Evolutionary conservation across 2,888 invertebrate genomes (phyloP).

Genomic region (Trachelus stipa): DNA sequence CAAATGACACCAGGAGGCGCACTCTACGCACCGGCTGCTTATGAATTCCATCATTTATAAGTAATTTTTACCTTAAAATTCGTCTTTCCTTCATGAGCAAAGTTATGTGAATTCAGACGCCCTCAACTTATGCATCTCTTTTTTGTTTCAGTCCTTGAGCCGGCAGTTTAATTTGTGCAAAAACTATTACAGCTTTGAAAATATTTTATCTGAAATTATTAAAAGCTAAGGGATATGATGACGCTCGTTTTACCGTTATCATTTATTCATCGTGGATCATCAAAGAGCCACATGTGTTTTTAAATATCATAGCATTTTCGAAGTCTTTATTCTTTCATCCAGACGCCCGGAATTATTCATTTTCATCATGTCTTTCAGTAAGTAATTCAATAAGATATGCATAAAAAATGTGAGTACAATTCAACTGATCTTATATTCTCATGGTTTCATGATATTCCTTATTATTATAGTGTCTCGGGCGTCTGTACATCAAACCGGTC

Average conservation of each 20-base stretch:
- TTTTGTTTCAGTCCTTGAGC: background rate
- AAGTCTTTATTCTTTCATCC: background rate
- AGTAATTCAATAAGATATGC: background rate
- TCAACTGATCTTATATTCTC: background rate
- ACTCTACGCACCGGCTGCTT: background rate
- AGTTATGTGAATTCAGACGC: background rate
- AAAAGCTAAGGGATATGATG: background rate
- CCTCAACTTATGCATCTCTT: background rate
- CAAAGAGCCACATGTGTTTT: background rate
- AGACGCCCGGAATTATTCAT: background rate
- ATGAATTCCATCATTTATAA: background rate
- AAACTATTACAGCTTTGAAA: background rate
- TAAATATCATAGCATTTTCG: background rate
- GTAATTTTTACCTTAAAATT: background rate
- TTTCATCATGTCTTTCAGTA: background rate
- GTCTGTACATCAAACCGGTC: background rate
- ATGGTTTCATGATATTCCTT: background rate
- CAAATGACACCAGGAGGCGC: slow-evolving; percentile 4
- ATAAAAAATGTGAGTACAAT: background rate
- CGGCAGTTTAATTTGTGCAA: background rate
- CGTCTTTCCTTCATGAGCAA: background rate
- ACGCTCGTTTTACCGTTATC: background rate
- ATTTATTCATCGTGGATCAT: background rate
- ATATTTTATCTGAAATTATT: background rate
- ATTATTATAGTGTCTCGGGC: background rate